Evolutionary conservation across 2,888 invertebrate species (phyloP), one percentile per base, ranked within the genome.

Genomic region (Hermodice carunculata): DNA sequence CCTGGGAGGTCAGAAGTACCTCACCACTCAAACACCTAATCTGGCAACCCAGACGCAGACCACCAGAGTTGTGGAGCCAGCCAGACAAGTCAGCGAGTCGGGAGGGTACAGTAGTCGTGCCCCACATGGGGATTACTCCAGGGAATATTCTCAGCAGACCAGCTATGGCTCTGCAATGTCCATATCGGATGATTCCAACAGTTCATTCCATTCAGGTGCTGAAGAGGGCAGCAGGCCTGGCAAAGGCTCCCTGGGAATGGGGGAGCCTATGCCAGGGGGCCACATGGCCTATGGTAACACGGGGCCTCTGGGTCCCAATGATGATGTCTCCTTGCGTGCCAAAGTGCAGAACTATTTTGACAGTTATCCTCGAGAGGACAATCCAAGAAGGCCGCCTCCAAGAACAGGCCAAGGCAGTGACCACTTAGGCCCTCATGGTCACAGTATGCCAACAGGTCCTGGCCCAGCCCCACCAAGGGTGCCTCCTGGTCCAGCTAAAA

Each of bases 341-440:
- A 74, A 74, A 56, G 71, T 74, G 14, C 69, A 74, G 59, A 70
- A 63, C 48, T 74, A 70, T 46, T 66, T 74, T 42, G 69, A 67
- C n/a, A n/a, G n/a, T n/a, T n/a, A n/a, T n/a, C n/a, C n/a, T n/a
- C n/a, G n/a, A n/a, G n/a, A n/a, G n/a, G n/a, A n/a, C n/a, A n/a
- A n/a, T n/a, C n/a, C n/a, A n/a, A n/a, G n/a, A n/a, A n/a, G n/a
- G n/a, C n/a, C n/a, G n/a, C n/a, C n/a, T n/a, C n/a, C n/a, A n/a
- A n/a, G n/a, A n/a, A n/a, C n/a, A n/a, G n/a, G n/a, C n/a, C n/a
- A n/a, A n/a, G n/a, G n/a, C n/a, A n/a, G n/a, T n/a, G n/a, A n/a
- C n/a, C n/a, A n/a, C n/a, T n/a, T n/a, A n/a, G n/a, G n/a, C n/a
- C n/a, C n/a, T n/a, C n/a, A n/a, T n/a, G n/a, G n/a, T n/a, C n/a